Evolutionary conservation across 2,113 vertebrate genomes (phyloP), one percentile per base, ranked within the genome.

Genomic region (Daphoenositta chrysoptera): DNA sequence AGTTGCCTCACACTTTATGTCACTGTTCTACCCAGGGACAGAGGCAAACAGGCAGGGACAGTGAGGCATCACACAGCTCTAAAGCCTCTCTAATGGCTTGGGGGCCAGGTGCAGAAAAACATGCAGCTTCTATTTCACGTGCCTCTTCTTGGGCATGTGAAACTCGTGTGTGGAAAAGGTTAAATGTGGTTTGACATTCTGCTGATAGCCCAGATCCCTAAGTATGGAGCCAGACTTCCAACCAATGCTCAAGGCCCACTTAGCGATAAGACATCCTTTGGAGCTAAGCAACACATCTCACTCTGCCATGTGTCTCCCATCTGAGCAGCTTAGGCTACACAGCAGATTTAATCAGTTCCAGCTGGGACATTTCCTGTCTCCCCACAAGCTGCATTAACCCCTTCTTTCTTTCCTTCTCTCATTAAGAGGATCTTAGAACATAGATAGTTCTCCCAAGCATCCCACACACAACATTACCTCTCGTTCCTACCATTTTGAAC

Each of bases 301-400:
- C 91, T 77, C 63, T 77, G 58, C 94, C 96, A 96, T 89, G 70
- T 96, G 96, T 72, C 93, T 94, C 39, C 87, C 94, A 95, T 94
- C 94, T 87, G 73, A 91, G 51, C 20, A 79, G 65, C 70, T 94
- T 50, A 53, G 68, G 73, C 93, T 93, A 40, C 78, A 69, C 70
- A 93, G 75, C 73, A 95, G 63, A 94, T 65, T 27, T 54, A 95
- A 96, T 87, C 87, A 61, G 26, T 21, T 91, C 82, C 96, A 97
- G 93, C 78, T 87, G 91, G 87, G 93, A 96, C 89, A 94, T 83
- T 97, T 97, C 96, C 96, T 95, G 93, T 94, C 77, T 93, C 82
- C 80, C 73, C 73, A 87, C 61, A 76, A 77, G 70, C 37, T 73
- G 22, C 45, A 44, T 96, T 97, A 97, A 97, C 95, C 66, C 93